Percentiles rank a stretch among this genome's conserved stretches.
phyloP scores from a whole-genome alignment of 35 echinoderm and acorn worm genomes.

The Hemicentrotus pulcherrimus region DNA sequence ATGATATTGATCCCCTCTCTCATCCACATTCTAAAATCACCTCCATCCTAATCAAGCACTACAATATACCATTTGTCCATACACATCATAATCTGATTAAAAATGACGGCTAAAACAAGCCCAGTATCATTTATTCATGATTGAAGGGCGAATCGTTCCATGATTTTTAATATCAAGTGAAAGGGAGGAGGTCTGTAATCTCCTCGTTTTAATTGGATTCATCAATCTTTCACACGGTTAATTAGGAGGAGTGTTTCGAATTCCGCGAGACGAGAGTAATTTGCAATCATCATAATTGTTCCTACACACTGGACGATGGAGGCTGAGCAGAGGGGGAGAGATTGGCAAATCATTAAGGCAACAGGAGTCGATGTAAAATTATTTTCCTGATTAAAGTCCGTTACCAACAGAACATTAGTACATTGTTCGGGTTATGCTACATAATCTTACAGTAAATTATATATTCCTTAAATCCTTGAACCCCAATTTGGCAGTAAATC shows the following conservation, averaged over 20 bases:
- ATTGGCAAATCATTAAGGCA: background rate
- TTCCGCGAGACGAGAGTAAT: constrained; percentile 19
- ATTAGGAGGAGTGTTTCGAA: constrained; percentile 4
- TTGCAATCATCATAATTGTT: constrained; percentile 29
- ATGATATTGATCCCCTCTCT: background rate
- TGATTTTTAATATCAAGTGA: background rate
- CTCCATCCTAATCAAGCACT: background rate
- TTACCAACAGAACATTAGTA: background rate
- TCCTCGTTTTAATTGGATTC: constrained; percentile 1
- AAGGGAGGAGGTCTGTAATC: background rate
- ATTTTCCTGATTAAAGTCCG: background rate
- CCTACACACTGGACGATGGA: background rate
- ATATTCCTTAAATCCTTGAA: background rate
- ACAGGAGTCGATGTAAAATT: background rate
- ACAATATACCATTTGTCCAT: background rate
- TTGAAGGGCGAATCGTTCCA: too few species aligned
- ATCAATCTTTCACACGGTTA: constrained; percentile 31
- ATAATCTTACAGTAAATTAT: background rate
- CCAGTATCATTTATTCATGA: background rate
- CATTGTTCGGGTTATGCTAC: background rate
- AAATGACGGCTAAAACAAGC: constrained; percentile 11
- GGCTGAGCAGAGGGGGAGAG: background rate
- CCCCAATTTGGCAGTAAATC: background rate
- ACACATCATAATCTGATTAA: background rate
- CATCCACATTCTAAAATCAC: background rate